phyloP scores from a whole-genome alignment of 2,888 invertebrate genomes.

The Nineta flava region DNA sequence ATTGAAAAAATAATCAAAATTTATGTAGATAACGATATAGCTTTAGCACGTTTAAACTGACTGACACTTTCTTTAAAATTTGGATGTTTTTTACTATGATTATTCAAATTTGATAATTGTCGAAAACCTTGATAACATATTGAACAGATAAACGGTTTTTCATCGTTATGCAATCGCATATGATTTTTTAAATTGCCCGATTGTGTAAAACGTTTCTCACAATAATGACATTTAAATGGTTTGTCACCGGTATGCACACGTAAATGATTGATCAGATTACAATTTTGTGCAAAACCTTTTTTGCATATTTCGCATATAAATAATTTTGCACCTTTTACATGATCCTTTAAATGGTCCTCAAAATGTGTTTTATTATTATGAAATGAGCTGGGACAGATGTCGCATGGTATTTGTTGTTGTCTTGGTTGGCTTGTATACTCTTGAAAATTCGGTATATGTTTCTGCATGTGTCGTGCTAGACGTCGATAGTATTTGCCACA shows the following conservation, averaged over 20 bases:
- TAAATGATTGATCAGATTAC: slow-evolving; percentile 15
- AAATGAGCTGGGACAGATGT: slow-evolving; percentile 11
- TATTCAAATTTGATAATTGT: slow-evolving; percentile 15
- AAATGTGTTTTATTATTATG: slow-evolving; percentile 11
- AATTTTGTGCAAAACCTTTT: slow-evolving; percentile 15
- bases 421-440: neutral
- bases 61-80: slow-evolving; percentile 6
- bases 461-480: slow-evolving; percentile 6
- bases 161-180: slow-evolving; percentile 14
- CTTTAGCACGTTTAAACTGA: slow-evolving; percentile 1
- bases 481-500: slow-evolving; percentile 6
- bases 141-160: slow-evolving; percentile 14
- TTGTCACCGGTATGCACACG: slow-evolving; percentile 14
- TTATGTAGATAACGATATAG: slow-evolving; percentile 1
- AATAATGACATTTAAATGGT: slow-evolving; percentile 14
- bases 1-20: neutral
- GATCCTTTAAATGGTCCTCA: slow-evolving; percentile 13
- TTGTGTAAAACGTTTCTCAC: slow-evolving; percentile 15
- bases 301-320: slow-evolving; percentile 14
- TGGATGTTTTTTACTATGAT: slow-evolving; percentile 12
- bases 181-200: slow-evolving; percentile 17
- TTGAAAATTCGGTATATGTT: neutral
- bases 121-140: slow-evolving; percentile 14
- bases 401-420: neutral
- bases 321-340: slow-evolving; percentile 13